These are phyloP conservation scores for Zophobas morio DNA, from an alignment of 1,140 invertebrate species.

Conservation along the genomic window DNA sequence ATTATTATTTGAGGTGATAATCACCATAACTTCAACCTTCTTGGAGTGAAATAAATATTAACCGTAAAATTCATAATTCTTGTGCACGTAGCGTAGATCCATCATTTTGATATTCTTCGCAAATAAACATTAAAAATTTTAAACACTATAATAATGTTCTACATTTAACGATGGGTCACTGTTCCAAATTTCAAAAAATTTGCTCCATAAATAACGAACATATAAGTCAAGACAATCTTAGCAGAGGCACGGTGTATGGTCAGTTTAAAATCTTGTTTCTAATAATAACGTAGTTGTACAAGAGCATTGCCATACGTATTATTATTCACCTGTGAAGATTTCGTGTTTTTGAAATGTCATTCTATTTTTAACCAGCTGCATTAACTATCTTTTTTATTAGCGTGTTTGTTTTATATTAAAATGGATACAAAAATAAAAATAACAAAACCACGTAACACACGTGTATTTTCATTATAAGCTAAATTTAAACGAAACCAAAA, in stretches of 20 bases:
- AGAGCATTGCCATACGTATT: background rate
- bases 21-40: too few species aligned
- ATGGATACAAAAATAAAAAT: conserved; percentile 14
- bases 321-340: conserved; percentile 27
- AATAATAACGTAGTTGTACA: background rate
- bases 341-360: conserved; percentile 6
- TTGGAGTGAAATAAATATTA: too few species aligned
- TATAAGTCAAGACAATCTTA: too few species aligned
- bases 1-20: too few species aligned
- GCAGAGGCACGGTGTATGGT: background rate
- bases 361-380: conserved; percentile 1
- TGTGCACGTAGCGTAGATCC: too few species aligned
- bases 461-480: background rate
- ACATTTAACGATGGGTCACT: too few species aligned
- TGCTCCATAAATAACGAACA: too few species aligned
- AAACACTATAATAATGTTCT: too few species aligned
- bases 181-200: too few species aligned
- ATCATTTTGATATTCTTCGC: too few species aligned
- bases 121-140: too few species aligned
- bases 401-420: background rate
- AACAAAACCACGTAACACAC: conserved; percentile 4
- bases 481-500: background rate
- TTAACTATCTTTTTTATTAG: conserved; percentile 6
- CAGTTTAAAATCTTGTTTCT: conserved; percentile 20
- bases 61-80: too few species aligned